These are phyloP conservation scores for Hecatera dysodea DNA, from an alignment of 2,888 invertebrate species.

Conservation along the genomic window DNA sequence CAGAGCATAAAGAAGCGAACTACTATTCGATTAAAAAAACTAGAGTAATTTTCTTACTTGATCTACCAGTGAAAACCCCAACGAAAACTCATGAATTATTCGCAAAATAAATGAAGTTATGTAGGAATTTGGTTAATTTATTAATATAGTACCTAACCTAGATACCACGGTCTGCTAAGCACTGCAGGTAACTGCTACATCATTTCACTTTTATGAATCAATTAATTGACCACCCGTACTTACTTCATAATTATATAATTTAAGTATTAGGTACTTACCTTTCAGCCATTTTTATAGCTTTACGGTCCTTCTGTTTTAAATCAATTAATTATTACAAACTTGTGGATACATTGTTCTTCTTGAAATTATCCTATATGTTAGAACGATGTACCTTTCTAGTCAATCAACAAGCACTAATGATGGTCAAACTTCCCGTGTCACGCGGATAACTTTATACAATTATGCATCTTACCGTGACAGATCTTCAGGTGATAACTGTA, in stretches of 20 bases:
- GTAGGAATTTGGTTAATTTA: constrained; percentile 1
- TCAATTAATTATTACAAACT: no score
- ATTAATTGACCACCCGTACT: not conserved
- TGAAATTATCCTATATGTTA: no score
- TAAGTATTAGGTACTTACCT: not conserved
- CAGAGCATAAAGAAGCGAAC: no score
- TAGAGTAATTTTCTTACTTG: not conserved
- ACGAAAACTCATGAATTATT: not conserved
- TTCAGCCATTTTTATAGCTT: not conserved
- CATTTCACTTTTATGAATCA: constrained; percentile 15
- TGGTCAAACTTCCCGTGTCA: no score
- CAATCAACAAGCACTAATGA: no score
- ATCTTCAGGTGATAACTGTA: not conserved
- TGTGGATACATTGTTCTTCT: no score
- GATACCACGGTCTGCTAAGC: not conserved
- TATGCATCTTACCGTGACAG: not conserved
- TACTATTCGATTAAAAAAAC: no score
- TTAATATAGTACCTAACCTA: not conserved
- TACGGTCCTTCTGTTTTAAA: not conserved
- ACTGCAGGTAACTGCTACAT: not conserved
- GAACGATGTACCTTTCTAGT: no score
- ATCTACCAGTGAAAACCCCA: not conserved
- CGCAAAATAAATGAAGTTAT: not conserved
- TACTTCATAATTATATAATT: not conserved
- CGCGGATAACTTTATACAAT: not conserved